Conservation (phyloP, 2,888 invertebrate species). For the Punctoribates punctum region DNA sequence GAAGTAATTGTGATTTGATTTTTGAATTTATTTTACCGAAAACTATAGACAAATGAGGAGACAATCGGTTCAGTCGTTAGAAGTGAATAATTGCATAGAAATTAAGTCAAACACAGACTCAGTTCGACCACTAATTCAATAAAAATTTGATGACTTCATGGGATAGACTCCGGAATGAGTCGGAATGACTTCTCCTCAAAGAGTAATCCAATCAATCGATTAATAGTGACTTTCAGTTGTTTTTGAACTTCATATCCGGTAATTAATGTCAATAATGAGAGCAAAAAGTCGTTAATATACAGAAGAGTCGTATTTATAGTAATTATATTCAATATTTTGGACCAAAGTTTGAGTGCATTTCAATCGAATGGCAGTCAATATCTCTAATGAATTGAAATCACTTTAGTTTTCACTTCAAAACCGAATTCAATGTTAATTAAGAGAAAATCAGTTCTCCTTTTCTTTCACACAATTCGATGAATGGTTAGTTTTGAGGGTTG, state of each 20-base stretch:
- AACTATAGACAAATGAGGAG: neutral
- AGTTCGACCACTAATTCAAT: neutral
- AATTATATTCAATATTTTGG: neutral
- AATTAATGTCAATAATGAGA: neutral
- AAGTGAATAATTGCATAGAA: constrained; percentile 13
- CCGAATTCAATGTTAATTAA: neutral
- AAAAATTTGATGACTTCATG: neutral
- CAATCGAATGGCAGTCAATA: constrained; percentile 12
- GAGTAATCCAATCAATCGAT: neutral
- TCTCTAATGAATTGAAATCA: neutral
- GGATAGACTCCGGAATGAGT: too few relatives aligned
- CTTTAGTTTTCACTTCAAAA: neutral
- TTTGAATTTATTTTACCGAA: neutral
- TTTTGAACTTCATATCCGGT: neutral
- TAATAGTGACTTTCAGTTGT: neutral
- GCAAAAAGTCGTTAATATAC: neutral
- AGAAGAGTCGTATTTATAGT: neutral
- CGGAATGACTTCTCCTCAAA: neutral
- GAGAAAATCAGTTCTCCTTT: neutral
- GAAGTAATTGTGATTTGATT: neutral
- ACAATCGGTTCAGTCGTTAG: neutral
- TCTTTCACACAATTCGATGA: neutral
- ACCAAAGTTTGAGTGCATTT: neutral
- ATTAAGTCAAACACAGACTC: neutral
- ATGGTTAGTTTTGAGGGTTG: too few relatives aligned